phyloP scores from a whole-genome alignment of 2,113 vertebrate genomes.

The Lichenostomus cassidix region DNA sequence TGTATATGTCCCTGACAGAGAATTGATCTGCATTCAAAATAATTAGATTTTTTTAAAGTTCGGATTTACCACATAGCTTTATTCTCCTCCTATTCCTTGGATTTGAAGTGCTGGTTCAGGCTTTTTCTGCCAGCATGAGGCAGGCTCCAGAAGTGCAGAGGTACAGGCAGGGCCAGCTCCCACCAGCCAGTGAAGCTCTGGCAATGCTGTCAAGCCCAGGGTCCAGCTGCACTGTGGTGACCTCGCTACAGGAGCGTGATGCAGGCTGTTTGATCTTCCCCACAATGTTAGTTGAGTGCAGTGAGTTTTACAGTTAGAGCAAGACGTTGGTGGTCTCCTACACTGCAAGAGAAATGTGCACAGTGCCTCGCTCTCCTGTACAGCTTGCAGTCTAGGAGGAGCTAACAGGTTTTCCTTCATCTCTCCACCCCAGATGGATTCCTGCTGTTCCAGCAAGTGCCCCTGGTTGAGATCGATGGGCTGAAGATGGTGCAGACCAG shows the following conservation, averaged over 20 bases:
- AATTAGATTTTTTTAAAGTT: neutral
- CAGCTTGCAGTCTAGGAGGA: neutral
- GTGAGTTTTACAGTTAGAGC: neutral
- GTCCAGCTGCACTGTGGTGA: neutral
- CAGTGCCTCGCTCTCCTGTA: neutral
- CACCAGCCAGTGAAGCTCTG: neutral
- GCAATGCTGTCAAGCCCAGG: neutral
- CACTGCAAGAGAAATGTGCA: neutral
- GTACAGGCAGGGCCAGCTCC: neutral
- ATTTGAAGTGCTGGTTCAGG: neutral
- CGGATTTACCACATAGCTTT: neutral
- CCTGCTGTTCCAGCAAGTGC: constrained; percentile 89
- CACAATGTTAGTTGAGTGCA: neutral
- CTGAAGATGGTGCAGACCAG: constrained; percentile 88
- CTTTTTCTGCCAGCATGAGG: neutral
- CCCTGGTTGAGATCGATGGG: constrained; percentile 90
- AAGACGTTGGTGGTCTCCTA: neutral
- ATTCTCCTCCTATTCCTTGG: neutral
- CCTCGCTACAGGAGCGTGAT: neutral
- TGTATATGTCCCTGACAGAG: neutral
- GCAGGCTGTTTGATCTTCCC: neutral
- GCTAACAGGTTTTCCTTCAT: neutral
- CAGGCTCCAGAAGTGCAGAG: neutral
- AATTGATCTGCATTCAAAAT: neutral
- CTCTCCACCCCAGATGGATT: constrained; percentile 57